Conservation (phyloP, 2,888 invertebrate species). For the Euclidia mi region DNA sequence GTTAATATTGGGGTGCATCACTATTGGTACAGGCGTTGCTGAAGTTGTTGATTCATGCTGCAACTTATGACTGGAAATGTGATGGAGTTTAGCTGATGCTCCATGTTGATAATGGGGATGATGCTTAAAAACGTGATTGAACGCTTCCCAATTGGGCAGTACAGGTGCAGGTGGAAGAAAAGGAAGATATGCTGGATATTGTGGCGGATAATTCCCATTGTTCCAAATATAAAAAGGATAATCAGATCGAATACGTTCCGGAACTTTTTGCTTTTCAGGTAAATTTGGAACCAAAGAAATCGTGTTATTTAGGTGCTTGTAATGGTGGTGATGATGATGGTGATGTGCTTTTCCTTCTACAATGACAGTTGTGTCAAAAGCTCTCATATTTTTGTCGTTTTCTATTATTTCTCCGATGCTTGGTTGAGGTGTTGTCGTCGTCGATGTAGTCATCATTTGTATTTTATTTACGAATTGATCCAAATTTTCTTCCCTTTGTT, state of each 20-base stretch:
- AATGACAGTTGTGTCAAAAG: slow-evolving; percentile 5
- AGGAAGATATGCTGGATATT: slow-evolving; percentile 40
- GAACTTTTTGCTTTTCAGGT: not conserved
- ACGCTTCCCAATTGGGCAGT: slow-evolving; percentile 51
- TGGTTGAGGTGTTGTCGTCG: slow-evolving; percentile 42
- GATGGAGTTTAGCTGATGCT: slow-evolving; percentile 6
- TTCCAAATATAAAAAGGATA: slow-evolving; percentile 10
- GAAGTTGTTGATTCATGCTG: not conserved
- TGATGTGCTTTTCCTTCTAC: not conserved
- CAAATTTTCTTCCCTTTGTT: slow-evolving; percentile 66
- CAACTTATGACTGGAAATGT: not conserved
- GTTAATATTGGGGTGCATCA: too few species aligned
- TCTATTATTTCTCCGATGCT: not conserved
- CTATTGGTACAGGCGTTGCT: too few species aligned
- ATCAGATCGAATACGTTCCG: slow-evolving; percentile 6
- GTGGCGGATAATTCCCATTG: slow-evolving; percentile 16
- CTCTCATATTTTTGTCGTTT: not conserved
- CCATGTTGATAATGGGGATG: slow-evolving; percentile 20
- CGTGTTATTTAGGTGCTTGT: not conserved
- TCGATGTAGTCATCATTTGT: slow-evolving; percentile 42
- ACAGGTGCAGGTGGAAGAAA: slow-evolving; percentile 47
- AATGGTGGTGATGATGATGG: slow-evolving; percentile 6
- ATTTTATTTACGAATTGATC: slow-evolving; percentile 61
- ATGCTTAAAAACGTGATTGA: slow-evolving; percentile 34
- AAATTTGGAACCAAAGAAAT: slow-evolving; percentile 1